A percentile compares a stretch with the other conserved stretches of the same genome.
These are phyloP conservation scores for Trialeurodes vaporariorum DNA, from an alignment of 1,140 invertebrate species.

Conservation along the genomic window DNA sequence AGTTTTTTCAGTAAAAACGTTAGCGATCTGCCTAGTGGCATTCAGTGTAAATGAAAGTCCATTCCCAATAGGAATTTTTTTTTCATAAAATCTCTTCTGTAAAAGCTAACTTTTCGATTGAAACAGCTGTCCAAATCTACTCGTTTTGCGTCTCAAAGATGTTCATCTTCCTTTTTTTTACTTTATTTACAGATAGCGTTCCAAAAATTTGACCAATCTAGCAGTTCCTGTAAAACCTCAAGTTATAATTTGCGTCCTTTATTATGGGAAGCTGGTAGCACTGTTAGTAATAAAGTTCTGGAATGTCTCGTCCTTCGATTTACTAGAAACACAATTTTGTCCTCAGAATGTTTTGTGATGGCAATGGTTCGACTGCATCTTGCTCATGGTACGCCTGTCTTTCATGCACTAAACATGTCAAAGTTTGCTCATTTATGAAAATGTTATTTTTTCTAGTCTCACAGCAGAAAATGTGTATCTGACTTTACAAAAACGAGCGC, in stretches of 20 bases:
- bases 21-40: no score
- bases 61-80: no score
- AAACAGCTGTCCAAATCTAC: neutral
- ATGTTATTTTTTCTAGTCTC: neutral
- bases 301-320: constrained; percentile 57
- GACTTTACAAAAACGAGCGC: neutral
- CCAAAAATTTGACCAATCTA: constrained; percentile 45
- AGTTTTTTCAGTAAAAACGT: no score
- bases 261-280: constrained; percentile 53
- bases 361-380: constrained; percentile 56
- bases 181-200: constrained; percentile 40
- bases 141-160: neutral
- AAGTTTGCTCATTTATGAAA: neutral
- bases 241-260: constrained; percentile 50
- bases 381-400: constrained; percentile 57
- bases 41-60: no score
- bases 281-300: constrained; percentile 59
- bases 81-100: no score
- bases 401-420: no score
- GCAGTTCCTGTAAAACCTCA: constrained; percentile 43
- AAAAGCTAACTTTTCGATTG: neutral
- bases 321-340: constrained; percentile 45
- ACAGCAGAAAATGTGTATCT: neutral
- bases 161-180: no score
- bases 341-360: constrained; percentile 51